Evolutionary conservation across 2,888 invertebrate genomes (phyloP).

Genomic region (Cylindroiulus punctatus): DNA sequence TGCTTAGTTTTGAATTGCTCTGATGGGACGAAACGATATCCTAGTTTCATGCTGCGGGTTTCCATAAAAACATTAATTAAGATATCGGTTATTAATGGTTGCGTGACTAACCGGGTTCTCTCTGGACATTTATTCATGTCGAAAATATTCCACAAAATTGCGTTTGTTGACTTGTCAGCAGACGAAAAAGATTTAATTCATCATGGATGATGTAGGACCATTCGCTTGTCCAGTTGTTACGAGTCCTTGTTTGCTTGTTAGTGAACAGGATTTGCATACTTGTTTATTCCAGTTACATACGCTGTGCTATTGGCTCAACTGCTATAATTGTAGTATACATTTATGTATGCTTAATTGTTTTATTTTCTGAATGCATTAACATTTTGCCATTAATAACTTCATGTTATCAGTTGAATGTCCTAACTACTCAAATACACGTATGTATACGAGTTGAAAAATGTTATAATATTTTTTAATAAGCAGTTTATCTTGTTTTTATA

Average conservation of each 20-base stretch:
- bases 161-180: not conserved
- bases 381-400: not conserved
- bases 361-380: not conserved
- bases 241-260: not conserved
- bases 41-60: not conserved
- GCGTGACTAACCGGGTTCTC: not conserved
- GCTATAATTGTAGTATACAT: not conserved
- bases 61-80: conserved; percentile 17
- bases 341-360: not conserved
- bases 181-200: not conserved
- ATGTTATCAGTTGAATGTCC: too few relatives aligned
- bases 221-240: not conserved
- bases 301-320: not conserved
- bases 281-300: not conserved
- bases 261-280: not conserved
- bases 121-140: not conserved
- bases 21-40: not conserved
- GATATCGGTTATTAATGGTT: conserved; percentile 29
- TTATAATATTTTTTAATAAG: too few relatives aligned
- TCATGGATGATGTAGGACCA: not conserved
- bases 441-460: too few relatives aligned
- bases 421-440: too few relatives aligned
- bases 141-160: conserved; percentile 13
- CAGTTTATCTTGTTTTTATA: too few relatives aligned
- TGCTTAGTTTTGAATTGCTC: not conserved